Evolutionary conservation across 2,113 vertebrate genomes (phyloP).

Genomic region (Salvelinus sp.): DNA sequence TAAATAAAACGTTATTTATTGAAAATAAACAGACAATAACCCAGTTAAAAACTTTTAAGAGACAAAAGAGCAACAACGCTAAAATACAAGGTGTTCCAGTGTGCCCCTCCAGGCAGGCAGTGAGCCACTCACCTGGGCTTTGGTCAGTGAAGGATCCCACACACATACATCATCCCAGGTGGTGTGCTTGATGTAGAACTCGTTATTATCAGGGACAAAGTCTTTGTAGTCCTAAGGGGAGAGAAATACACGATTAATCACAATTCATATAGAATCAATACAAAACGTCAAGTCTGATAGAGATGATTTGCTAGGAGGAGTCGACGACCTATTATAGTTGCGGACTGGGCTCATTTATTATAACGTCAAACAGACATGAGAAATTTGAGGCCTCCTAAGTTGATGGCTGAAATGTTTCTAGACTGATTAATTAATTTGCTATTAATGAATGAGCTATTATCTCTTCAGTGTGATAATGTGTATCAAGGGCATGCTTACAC

Average conservation of each 20-base stretch:
- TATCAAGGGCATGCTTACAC: too few relatives aligned
- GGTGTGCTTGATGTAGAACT: conserved; percentile 98
- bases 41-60: too few relatives aligned
- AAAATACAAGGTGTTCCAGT: too few relatives aligned
- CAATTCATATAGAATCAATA: not conserved
- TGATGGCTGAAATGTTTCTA: too few relatives aligned
- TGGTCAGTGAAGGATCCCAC: conserved; percentile 96
- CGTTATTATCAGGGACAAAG: conserved; percentile 85
- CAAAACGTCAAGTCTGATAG: not conserved
- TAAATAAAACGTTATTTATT: not conserved
- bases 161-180: conserved; percentile 97
- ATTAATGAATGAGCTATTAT: not conserved
- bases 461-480: too few relatives aligned
- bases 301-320: not conserved
- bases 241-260: not conserved
- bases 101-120: not conserved
- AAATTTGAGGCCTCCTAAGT: too few relatives aligned
- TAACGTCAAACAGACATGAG: too few relatives aligned
- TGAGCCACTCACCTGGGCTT: conserved; percentile 86
- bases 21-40: not conserved
- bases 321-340: too few relatives aligned
- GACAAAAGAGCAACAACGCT: too few relatives aligned
- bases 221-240: conserved; percentile 89
- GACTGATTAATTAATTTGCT: not conserved
- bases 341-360: too few relatives aligned